phyloP scores from a whole-genome alignment of 2,888 invertebrate species.

The Odontothrips loti region DNA sequence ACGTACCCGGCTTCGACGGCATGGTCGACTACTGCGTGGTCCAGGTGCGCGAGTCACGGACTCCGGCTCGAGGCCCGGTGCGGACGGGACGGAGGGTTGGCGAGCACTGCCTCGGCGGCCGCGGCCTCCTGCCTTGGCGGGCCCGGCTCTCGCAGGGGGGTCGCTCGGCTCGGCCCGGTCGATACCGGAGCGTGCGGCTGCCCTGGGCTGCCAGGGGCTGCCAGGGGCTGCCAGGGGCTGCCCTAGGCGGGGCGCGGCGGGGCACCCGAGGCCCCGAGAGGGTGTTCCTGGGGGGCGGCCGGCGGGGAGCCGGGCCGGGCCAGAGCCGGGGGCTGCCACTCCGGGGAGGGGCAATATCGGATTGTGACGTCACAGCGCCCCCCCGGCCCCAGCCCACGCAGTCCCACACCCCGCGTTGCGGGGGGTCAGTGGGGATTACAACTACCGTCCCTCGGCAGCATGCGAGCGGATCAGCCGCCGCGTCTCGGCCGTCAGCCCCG shows the following conservation, averaged over 20 bases:
- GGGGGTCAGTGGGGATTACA: no score
- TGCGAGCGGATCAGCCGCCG: not conserved
- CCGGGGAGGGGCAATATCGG: not conserved
- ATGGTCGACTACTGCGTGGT: not conserved
- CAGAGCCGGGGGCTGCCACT: not conserved
- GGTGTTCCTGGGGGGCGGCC: not conserved
- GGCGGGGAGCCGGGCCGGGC: not conserved
- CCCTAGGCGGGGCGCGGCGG: not conserved
- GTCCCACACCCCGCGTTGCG: not conserved
- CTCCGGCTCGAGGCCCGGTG: not conserved
- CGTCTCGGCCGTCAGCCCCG: no score
- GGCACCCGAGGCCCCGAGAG: no score
- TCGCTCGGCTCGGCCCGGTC: no score
- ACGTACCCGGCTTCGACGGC: not conserved
- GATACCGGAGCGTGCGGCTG: not conserved
- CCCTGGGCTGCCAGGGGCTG: not conserved
- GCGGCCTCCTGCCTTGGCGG: no score
- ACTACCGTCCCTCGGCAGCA: no score
- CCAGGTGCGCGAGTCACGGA: not conserved
- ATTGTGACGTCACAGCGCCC: not conserved
- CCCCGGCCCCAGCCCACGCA: not conserved
- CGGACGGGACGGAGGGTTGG: not conserved
- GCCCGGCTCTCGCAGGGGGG: no score
- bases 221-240: not conserved
- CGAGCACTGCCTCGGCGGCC: slow-evolving; percentile 2